These are phyloP conservation scores for Tamandua tetradactyla DNA, from an alignment of 2,797 vertebrate genomes.

Conservation along the genomic window DNA sequence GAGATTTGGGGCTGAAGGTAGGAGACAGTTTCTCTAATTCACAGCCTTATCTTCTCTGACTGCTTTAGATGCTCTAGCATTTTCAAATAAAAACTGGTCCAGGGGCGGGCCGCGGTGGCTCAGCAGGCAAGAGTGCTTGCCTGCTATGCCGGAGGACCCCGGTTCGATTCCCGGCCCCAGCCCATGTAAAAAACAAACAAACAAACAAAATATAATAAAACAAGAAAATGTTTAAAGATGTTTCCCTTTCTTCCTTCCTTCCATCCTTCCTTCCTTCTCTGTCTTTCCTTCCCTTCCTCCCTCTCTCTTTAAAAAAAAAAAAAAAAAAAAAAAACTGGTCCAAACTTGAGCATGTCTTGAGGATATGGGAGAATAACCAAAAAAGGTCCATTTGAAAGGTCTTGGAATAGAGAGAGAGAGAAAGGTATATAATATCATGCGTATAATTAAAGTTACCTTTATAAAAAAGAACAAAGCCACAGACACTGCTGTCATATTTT, in stretches of 20 bases:
- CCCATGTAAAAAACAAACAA: too few relatives aligned
- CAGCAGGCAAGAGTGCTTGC: too few relatives aligned
- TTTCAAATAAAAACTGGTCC: not conserved
- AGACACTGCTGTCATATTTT: rapidly evolving
- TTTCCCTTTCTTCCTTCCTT: too few relatives aligned
- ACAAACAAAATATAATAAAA: too few relatives aligned
- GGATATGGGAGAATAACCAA: not conserved
- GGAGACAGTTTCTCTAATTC: not conserved
- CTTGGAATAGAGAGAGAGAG: not conserved
- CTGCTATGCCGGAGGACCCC: too few relatives aligned
- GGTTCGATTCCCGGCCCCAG: too few relatives aligned
- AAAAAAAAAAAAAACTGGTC: not conserved
- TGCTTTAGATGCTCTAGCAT: not conserved
- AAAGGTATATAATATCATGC: not conserved
- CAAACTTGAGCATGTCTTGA: not conserved
- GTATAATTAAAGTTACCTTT: not conserved
- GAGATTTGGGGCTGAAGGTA: not conserved
- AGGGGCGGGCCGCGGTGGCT: too few relatives aligned
- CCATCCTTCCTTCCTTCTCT: too few relatives aligned
- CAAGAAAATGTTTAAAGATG: too few relatives aligned
- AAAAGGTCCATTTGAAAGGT: not conserved
- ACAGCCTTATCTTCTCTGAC: not conserved
- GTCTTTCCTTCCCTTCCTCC: too few relatives aligned
- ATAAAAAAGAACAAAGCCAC: not conserved
- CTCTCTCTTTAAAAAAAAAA: too few relatives aligned